Percentiles rank a stretch among this genome's conserved stretches.
Conservation (phyloP, 2,888 invertebrate genomes). For the Halictus ligatus region DNA sequence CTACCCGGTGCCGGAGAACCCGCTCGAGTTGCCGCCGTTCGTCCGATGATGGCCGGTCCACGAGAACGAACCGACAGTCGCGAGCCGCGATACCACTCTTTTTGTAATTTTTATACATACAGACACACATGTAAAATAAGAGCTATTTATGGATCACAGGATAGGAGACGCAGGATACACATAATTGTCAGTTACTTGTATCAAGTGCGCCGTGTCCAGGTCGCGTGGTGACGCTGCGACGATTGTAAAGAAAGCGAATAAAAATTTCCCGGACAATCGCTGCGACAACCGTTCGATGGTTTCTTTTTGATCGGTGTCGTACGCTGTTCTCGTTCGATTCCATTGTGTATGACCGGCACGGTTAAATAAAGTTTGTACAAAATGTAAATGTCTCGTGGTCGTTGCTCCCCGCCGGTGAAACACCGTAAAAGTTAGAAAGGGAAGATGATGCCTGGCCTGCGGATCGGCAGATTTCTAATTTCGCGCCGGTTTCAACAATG, state of each 20-base stretch:
- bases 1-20: conserved; percentile 80
- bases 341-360: conserved; percentile 2
- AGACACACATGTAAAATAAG: conserved; percentile 42
- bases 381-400: not conserved
- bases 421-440: not conserved
- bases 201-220: conserved; percentile 5
- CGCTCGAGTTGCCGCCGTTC: conserved; percentile 74
- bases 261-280: conserved; percentile 29
- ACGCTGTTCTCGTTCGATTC: not conserved
- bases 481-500: conserved; percentile 8
- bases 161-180: conserved; percentile 18
- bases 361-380: conserved; percentile 46
- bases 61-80: conserved; percentile 24
- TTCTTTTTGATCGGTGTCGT: not conserved
- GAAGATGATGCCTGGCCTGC: not conserved
- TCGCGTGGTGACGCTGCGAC: conserved; percentile 27
- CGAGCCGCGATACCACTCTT: not conserved
- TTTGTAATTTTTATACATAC: conserved; percentile 40
- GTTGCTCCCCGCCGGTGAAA: not conserved
- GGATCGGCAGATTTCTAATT: conserved; percentile 13
- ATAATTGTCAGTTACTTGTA: conserved; percentile 18
- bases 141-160: conserved; percentile 45
- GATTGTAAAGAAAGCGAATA: conserved; percentile 40
- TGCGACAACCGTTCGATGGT: not conserved
- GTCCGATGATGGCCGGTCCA: conserved; percentile 70